Evolutionary conservation across 2,113 vertebrate genomes (phyloP), one percentile per base, ranked within the genome.

Genomic region (Ciconia maguari): DNA sequence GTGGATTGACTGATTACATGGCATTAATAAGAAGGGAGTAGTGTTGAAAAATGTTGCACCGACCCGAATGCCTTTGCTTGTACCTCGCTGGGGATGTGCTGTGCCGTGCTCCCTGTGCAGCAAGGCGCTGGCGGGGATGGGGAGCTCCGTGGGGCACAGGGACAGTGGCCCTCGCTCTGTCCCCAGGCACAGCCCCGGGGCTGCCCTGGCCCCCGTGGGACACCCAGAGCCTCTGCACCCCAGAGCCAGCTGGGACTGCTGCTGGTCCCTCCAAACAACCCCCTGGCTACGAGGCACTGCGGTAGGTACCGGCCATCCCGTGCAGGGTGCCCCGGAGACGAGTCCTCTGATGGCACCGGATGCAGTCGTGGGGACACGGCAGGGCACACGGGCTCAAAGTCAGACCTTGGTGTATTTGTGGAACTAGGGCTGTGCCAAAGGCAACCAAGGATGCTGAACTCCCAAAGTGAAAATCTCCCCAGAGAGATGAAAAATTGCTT

Each of bases 281-380:
- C 7, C 7, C 46, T 4, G 5, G 19, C 11, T 61, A 18, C 6
- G 5, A 6, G 26, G 26, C 20, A 38, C 41, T 8, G 38, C 38
- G 38, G 38, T 38, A 38, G 38, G 38, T 38, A 9, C 38, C 38
- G 9, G 38, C 38, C 38, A 38, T 38, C 42, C 36, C 32, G 3
- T 0, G 4, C 18, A 16, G 26, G 18, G 14, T 36, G 57, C 9
- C 27, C 38, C 2, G 1, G 29, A 19, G 13, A 32, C 0, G 1
- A 51, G 8, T 15, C 32, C 21, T 58, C n/a, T 36, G 57, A 7
- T 1, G 5, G 6, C 48, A 60, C 58, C 21, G 14, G 64, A 58
- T 17, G 13, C 58, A 57, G 54, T 46, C 7, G 1, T 12, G 20
- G 20, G 55, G 58, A 72, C 49, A 8, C 61, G 11, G n/a, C 57